phyloP scores from a whole-genome alignment of 2,797 vertebrate genomes.

The Phoebastria nigripes region DNA sequence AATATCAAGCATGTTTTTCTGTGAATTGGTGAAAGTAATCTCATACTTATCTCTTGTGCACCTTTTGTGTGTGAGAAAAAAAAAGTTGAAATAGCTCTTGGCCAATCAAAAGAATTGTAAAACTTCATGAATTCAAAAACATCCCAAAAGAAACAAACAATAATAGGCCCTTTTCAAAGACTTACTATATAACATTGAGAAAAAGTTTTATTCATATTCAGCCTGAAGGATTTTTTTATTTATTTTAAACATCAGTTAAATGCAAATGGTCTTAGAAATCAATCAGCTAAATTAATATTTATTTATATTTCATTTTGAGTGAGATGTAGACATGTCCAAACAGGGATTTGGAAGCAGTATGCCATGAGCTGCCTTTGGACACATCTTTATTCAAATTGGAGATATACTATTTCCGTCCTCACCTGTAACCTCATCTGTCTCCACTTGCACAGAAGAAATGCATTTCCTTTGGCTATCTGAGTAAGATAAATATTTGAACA shows the following conservation, averaged over 20 bases:
- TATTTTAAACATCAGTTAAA: background rate
- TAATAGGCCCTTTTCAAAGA: background rate
- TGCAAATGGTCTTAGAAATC: background rate
- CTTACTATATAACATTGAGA: background rate
- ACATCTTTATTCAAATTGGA: background rate
- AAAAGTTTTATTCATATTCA: background rate
- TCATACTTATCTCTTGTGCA: background rate
- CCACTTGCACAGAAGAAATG: background rate
- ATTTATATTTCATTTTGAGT: background rate
- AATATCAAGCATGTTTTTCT: background rate
- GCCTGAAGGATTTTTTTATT: background rate
- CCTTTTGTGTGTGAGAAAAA: background rate
- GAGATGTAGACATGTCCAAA: rapidly evolving
- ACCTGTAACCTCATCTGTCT: background rate
- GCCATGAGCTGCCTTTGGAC: background rate
- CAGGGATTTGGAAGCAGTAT: background rate
- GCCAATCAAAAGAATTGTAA: background rate
- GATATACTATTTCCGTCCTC: background rate
- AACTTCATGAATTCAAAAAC: background rate
- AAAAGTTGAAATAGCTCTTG: background rate
- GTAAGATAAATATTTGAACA: background rate
- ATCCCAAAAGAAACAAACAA: background rate
- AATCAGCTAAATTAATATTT: background rate
- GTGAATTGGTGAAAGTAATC: background rate
- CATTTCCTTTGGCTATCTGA: background rate